Evolutionary conservation across 1,140 invertebrate species (phyloP), one percentile per base, ranked within the genome.

Genomic region (Whitmania pigra): DNA sequence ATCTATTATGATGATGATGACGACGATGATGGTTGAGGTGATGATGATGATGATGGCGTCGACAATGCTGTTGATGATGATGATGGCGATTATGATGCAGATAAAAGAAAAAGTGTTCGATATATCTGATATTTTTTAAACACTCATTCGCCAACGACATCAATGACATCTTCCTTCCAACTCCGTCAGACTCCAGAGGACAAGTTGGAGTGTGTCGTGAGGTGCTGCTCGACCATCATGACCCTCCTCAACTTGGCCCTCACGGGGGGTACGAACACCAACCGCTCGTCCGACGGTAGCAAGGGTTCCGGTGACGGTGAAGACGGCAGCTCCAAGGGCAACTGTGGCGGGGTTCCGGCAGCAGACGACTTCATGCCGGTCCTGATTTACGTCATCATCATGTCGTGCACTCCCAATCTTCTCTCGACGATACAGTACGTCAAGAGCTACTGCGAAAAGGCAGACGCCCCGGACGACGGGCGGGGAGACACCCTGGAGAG

Each of bases 361-460:
- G 95, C 96, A 3, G 96, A 99, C 82, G 94, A 98, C 85, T 87
- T 98, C 76, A 90, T 94, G 78, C 96, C 96, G 17, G 93, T 97
- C 27, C 86, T 99, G 57, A 93, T 99, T 53, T 97, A 90, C 82
- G 92, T 99, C 69, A 88, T 98, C 71, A 93, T 98, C 53, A 94
- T 93, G 87, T 91, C 92, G 22, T 97, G 97, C 86, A 94, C 94
- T 15, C 89, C 90, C 25, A 90, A 90, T 68, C 84, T 98, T 71
- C 84, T 98, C n/a, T 97, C 94, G 0, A 98, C 93, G 4, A 88
- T 98, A 76, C 93, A 98, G 82, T 97, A 96, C 80, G 92, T 99
- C 63, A 90, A 90, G 78, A 92, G 90, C 78, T 94, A 96, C 80
- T 94, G 92, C 77, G 89, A 88, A 49, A 87, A 88, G 75, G 86